Percentiles rank a stretch among this genome's conserved stretches.
phyloP scores from a whole-genome alignment of 2,113 vertebrate species.

The Tringa solitaria region DNA sequence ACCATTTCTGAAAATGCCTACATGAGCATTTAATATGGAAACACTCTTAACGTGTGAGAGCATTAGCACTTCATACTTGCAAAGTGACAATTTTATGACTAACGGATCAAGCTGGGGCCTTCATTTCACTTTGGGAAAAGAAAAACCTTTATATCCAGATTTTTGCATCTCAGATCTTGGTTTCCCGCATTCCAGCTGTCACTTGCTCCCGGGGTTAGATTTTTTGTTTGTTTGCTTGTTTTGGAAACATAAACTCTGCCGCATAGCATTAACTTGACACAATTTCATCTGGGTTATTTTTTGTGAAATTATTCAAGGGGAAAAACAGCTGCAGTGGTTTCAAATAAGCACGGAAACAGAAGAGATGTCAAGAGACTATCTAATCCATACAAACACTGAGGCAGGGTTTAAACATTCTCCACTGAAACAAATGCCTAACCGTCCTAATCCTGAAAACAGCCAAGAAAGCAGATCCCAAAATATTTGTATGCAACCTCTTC shows the following conservation, averaged over 20 bases:
- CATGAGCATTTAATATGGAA: neutral
- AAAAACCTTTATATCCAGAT: neutral
- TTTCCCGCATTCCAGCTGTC: slow-evolving; percentile 23
- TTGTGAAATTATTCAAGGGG: slow-evolving; percentile 11
- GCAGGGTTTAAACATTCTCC: neutral
- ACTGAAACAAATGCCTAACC: neutral
- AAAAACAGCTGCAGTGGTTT: slow-evolving; percentile 54
- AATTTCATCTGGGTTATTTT: slow-evolving; percentile 50
- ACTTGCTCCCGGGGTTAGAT: neutral
- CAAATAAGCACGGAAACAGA: slow-evolving; percentile 15
- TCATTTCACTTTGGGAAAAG: neutral
- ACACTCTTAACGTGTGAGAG: neutral
- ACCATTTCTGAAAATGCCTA: neutral
- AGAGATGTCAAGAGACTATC: slow-evolving; percentile 49
- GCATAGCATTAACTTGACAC: slow-evolving; percentile 54
- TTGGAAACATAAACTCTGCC: slow-evolving; percentile 43
- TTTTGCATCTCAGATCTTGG: neutral
- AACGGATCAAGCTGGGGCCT: neutral
- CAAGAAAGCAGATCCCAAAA: neutral
- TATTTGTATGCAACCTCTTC: neutral
- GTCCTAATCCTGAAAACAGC: neutral
- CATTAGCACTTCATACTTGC: neutral
- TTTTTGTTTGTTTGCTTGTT: slow-evolving; percentile 60
- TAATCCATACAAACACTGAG: slow-evolving; percentile 8
- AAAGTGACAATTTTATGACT: neutral